Evolutionary conservation across 1,140 invertebrate species (phyloP).

Genomic region (Andricus grossulariae): DNA sequence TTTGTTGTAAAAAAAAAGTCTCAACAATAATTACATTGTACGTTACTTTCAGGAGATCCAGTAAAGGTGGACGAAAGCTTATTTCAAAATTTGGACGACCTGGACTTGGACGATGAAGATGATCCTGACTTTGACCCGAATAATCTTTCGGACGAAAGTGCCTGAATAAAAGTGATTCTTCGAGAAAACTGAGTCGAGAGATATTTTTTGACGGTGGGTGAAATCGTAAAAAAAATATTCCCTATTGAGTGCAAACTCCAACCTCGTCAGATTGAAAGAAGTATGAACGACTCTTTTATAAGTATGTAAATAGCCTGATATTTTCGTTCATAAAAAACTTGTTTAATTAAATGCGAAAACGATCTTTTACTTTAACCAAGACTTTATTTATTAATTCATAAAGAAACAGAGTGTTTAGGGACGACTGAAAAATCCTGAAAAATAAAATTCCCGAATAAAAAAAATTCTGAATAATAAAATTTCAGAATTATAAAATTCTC

Average conservation of each 20-base stretch:
- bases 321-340: conserved; percentile 50
- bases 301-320: conserved; percentile 52
- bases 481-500: too few species aligned
- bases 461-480: too few species aligned
- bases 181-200: neutral
- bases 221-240: conserved; percentile 18
- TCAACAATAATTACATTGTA: conserved; percentile 17
- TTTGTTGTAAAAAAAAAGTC: conserved; percentile 34
- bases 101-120: conserved; percentile 88
- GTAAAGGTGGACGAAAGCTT: conserved; percentile 96
- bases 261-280: neutral
- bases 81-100: conserved; percentile 94
- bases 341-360: conserved; percentile 41
- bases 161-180: conserved; percentile 52
- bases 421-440: too few species aligned
- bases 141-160: conserved; percentile 58
- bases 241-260: conserved; percentile 3
- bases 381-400: neutral
- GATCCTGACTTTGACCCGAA: conserved; percentile 79
- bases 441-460: too few species aligned
- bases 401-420: too few species aligned
- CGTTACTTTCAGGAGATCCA: conserved; percentile 81
- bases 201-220: neutral
- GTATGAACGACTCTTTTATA: conserved; percentile 45
- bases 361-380: neutral